Evolutionary conservation across 2,888 invertebrate species (phyloP), one percentile per base, ranked within the genome.

Genomic region (Auanema sp.): DNA sequence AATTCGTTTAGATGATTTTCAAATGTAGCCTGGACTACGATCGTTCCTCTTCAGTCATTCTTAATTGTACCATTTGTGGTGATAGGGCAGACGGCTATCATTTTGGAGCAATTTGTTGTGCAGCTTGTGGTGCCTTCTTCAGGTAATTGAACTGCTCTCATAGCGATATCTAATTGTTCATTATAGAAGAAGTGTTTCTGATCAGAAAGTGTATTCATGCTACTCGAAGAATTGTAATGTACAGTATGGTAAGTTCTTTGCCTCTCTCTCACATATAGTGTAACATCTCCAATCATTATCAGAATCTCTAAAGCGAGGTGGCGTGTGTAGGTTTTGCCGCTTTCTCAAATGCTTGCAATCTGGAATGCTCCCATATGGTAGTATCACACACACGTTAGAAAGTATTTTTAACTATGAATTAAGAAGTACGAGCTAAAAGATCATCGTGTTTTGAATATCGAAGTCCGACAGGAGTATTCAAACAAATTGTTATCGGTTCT

Each of bases 101-200:
- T 55, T 73, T 73, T 18, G 73, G 73, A 1, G 73, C 73, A 3
- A 61, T 73, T 11, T 65, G 68, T 18, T 73, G 73, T 60, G 73
- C 71, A 2, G 73, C 73, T 8, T 73, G 73, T 47, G 73, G 73
- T 5, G 73, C 73, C 14, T 73, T 73, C 55, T 68, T 68, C 58
- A 60, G 68, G 68, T 64, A 33, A 24, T 33, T n/a, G n/a, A 33
- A 24, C 41, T 24, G 5, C 14, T 25, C 6, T 33, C 41, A 57
- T 24, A 52, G 10, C 49, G 3, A 21, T 3, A 12, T n/a, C 50
- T 51, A 50, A 51, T 51, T 21, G 18, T 6, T 18, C n/a, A n/a
- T 41, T 69, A 58, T 56, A 56, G 69, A n/a, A 25, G 69, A 40
- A 63, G 63, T 52, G 65, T 69, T 2, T 69, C 69, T 1, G 69